phyloP scores from a whole-genome alignment of 2,888 invertebrate genomes.

The Tenthredo distinguenda region DNA sequence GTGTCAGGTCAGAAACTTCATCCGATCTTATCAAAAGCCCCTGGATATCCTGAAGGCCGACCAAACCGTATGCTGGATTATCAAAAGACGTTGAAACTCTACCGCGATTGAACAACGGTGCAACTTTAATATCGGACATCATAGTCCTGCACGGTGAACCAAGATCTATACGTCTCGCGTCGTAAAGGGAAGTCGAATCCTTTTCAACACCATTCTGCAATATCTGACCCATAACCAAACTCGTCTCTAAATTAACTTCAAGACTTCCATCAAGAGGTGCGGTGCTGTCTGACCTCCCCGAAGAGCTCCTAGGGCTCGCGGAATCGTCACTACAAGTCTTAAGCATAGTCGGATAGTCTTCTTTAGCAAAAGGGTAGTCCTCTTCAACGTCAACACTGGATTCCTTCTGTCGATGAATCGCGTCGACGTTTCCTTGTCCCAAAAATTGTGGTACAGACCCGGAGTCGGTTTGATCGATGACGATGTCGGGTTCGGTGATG shows the following conservation, averaged over 20 bases:
- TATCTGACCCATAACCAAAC: slow-evolving; percentile 38
- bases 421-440: background rate
- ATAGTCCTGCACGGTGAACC: slow-evolving; percentile 72
- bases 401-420: slow-evolving; percentile 65
- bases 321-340: slow-evolving; percentile 77
- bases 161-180: slow-evolving; percentile 72
- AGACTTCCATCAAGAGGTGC: slow-evolving; percentile 72
- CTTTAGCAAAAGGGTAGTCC: slow-evolving; percentile 77
- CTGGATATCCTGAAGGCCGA: slow-evolving; percentile 71
- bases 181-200: slow-evolving; percentile 68
- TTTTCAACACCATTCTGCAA: slow-evolving; percentile 58
- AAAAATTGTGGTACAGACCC: background rate
- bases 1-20: slow-evolving; percentile 72
- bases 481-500: background rate
- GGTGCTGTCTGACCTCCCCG: slow-evolving; percentile 75
- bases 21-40: slow-evolving; percentile 72
- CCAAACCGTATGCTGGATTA: slow-evolving; percentile 74
- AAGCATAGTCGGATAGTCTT: slow-evolving; percentile 76
- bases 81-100: slow-evolving; percentile 72
- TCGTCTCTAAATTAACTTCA: slow-evolving; percentile 58
- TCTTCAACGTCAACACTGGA: slow-evolving; percentile 75
- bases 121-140: slow-evolving; percentile 69
- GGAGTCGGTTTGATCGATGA: slow-evolving; percentile 39
- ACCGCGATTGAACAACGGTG: slow-evolving; percentile 65
- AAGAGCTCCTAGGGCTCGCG: slow-evolving; percentile 75